Base-by-base conservation (phyloP, 2,113 vertebrate species). In the Mobula hypostoma region DNA sequence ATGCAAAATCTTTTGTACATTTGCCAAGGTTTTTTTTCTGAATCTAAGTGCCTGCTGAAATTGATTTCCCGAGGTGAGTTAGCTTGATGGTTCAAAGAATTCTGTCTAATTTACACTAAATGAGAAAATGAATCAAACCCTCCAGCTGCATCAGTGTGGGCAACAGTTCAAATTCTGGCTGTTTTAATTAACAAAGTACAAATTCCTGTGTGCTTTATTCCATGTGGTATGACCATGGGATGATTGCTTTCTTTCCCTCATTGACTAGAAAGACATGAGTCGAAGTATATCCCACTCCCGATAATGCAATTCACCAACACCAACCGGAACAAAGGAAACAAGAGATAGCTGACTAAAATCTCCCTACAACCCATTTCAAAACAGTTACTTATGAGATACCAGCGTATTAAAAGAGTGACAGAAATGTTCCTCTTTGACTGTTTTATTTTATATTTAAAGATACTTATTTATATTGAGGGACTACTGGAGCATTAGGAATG, bases 61-160 rank as follows among this genome's bases (percentile, higher is more conserved):
- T 74, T 93, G 91, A 93, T 93, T 93, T 93, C 91, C 91, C 91
- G 91, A 93, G 91, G 91, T 93, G 91, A 93, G 91, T 72, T 93
- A 93, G 91, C 91, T 93, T 93, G 91, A 93, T 48, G 91, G 91
- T 93, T 74, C 91, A 93, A 74, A 93, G 91, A 93, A 93, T 93
- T 93, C 91, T 74, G 91, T 56, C 91, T 93, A 93, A 93, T 93
- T 93, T 76, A 93, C 91, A 93, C 91, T 93, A 93, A 93, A 93
- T 93, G 91, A 93, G 91, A 93, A 93, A 93, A 93, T 93, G 91
- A 93, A 93, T 93, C 91, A 93, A 93, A 93, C 91, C n/a, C 91
- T 72, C 91, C 91, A 93, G 91, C 91, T 93, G 66, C 91, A 93
- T 93, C 70, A 48, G 91, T 74, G 74, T 74, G 91, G 91, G 91